Conservation (phyloP, 2,113 vertebrate genomes). For the Campylomormyrus tamandua region DNA sequence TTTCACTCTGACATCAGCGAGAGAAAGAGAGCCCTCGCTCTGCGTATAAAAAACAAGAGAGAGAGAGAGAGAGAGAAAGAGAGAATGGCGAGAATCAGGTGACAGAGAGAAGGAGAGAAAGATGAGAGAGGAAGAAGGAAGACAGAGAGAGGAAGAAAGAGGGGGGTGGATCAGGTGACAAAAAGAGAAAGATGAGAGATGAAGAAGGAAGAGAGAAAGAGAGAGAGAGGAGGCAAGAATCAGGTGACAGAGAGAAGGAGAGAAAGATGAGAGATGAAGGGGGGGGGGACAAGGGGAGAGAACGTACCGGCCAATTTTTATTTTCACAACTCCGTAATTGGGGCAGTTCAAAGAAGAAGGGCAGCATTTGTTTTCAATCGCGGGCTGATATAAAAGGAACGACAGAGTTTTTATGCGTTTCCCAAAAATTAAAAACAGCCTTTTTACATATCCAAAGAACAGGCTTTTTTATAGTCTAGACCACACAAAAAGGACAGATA, state of each 20-base stretch:
- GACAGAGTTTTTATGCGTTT: conserved; percentile 87
- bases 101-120: conserved; percentile 10
- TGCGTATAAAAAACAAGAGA: conserved; percentile 51
- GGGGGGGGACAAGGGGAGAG: conserved; percentile 36
- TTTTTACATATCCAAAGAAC: conserved; percentile 82
- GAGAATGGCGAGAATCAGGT: not conserved
- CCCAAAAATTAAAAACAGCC: conserved; percentile 89
- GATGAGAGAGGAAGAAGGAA: conserved; percentile 26
- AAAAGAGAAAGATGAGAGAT: conserved; percentile 18
- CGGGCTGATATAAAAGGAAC: conserved; percentile 63
- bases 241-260: conserved; percentile 23
- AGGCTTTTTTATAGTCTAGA: conserved; percentile 78
- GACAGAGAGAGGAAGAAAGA: conserved; percentile 24
- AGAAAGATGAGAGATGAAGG: conserved; percentile 22
- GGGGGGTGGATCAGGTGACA: not conserved
- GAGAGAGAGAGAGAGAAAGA: conserved; percentile 15
- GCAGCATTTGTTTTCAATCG: conserved; percentile 94
- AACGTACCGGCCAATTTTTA: conserved; percentile 67
- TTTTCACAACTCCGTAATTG: conserved; percentile 98
- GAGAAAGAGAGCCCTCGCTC: conserved; percentile 73
- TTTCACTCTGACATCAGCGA: conserved; percentile 94
- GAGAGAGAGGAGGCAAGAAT: conserved; percentile 14
- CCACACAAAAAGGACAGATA: conserved; percentile 92
- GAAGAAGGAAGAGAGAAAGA: conserved; percentile 39
- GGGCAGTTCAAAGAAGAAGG: conserved; percentile 80